Conservation (phyloP, 2,113 vertebrate species). For the Nicator chloris region DNA sequence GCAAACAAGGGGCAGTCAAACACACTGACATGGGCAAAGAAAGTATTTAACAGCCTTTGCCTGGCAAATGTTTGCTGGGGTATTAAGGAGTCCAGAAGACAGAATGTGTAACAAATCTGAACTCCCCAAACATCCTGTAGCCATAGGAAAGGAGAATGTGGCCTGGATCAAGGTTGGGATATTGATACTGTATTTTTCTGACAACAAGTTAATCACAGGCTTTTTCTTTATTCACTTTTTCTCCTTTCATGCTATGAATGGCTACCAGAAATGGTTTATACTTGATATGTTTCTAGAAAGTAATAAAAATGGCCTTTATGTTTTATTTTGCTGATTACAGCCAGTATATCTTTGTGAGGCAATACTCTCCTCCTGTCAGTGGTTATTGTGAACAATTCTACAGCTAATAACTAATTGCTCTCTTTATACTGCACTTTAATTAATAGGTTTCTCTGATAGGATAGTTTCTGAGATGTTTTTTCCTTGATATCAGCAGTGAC, state of each 20-base stretch:
- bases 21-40: neutral
- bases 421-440: conserved; percentile 6
- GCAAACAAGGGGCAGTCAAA: neutral
- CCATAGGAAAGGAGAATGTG: neutral
- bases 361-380: neutral
- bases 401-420: neutral
- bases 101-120: neutral
- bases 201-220: neutral
- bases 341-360: neutral
- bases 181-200: neutral
- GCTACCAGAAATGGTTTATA: neutral
- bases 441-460: neutral
- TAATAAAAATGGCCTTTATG: neutral
- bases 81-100: neutral
- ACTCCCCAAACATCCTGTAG: neutral
- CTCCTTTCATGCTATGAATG: neutral
- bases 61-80: neutral
- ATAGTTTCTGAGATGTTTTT: neutral
- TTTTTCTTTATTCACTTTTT: neutral
- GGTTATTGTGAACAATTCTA: neutral
- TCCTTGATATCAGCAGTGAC: neutral
- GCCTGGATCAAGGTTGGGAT: neutral
- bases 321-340: neutral
- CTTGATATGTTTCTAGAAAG: neutral
- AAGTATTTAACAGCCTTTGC: neutral